Percentiles rank a stretch among this genome's conserved stretches.
These are phyloP conservation scores for Himantopus leucocephalus DNA, from an alignment of 2,113 vertebrate genomes.

Conservation along the genomic window DNA sequence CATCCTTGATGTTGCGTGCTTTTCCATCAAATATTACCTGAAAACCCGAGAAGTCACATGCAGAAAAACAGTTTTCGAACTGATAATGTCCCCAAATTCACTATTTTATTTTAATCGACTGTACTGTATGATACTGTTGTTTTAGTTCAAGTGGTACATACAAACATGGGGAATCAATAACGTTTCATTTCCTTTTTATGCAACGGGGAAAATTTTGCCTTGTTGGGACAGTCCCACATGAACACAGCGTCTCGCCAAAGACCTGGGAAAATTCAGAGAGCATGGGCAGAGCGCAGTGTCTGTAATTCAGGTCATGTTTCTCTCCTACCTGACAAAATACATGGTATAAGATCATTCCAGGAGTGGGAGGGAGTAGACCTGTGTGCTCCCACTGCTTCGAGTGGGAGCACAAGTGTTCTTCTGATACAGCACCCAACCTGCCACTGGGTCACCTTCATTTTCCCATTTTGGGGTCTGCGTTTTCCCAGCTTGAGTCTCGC, in stretches of 20 bases:
- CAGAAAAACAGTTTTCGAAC: not conserved
- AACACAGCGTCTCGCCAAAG: not conserved
- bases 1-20: not conserved
- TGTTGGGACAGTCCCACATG: not conserved
- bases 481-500: not conserved
- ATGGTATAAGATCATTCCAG: not conserved
- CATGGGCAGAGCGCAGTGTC: fast-evolving
- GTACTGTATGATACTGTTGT: not conserved
- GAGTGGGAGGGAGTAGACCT: not conserved
- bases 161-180: not conserved
- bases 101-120: not conserved
- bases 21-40: not conserved
- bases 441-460: not conserved
- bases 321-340: not conserved
- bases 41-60: not conserved
- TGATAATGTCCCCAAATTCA: not conserved
- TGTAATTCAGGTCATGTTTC: not conserved
- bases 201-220: not conserved
- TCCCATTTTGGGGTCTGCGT: not conserved
- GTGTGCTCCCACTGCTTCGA: not conserved
- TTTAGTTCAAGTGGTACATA: not conserved
- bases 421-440: not conserved
- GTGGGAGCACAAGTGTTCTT: not conserved
- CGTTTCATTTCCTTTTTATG: not conserved
- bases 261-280: not conserved